Base-by-base conservation (phyloP, 2,797 vertebrate genomes). In the Distichodus sexfasciatus region DNA sequence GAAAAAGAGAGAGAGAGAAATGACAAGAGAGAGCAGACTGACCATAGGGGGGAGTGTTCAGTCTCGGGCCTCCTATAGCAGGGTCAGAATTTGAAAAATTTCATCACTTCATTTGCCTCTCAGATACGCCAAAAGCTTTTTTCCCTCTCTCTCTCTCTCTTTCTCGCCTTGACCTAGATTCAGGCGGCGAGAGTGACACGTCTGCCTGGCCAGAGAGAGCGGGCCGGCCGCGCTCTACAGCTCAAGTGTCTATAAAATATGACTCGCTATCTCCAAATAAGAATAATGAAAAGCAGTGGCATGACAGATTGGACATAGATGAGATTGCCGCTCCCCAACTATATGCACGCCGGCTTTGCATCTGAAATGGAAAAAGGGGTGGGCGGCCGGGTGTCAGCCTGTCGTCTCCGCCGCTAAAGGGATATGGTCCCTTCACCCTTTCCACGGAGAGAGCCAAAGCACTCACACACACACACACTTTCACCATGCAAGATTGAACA, bases 271-370 rank as follows among this genome's bases (percentile, higher is more conserved):
- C 90, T 87, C 86, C 84, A 84, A 87, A 88, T 87, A 84, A 87
- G 85, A 91, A 92, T 91, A 90, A 92, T 90, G 88, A 91, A 88
- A 93, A 90, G 88, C 88, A 87, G 87, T 85, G 86, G 81, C 89
- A 88, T 87, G 88, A 87, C 89, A 91, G 90, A 92, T 86, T 92
- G 92, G 91, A 93, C 91, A 93, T 92, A 93, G 91, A 93, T 93
- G 90, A 91, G 86, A 92, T 91, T 86, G 91, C 88, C 76, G 85
- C 87, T 87, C 85, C n/a, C n/a, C 86, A 84, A 87, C 90, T 91
- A 90, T 94, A 91, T 90, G 87, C 83, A 92, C 81, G 87, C 80
- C 82, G 77, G 86, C 87, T 91, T 91, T 91, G 88, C 86, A 91
- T 90, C 85, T 82, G 83, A 89, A 90, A 92, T 76, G 85, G 88